Evolutionary conservation across 1,140 invertebrate genomes (phyloP).

Genomic region (Rhopalosiphum padi): DNA sequence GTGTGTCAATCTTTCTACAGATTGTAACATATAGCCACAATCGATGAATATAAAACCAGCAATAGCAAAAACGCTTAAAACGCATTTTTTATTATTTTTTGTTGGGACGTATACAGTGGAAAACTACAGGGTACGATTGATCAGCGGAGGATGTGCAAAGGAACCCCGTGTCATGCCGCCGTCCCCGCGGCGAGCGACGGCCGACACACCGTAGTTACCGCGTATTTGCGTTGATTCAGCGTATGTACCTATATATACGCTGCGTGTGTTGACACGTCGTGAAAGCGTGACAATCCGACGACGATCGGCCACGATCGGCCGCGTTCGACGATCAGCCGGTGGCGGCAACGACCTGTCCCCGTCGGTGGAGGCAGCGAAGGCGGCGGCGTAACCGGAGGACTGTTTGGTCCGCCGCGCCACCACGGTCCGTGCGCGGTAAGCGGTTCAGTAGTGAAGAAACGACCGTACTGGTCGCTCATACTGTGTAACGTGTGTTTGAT

Average conservation of each 20-base stretch:
- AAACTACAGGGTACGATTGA: not conserved
- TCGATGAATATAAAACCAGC: not conserved
- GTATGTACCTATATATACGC: not conserved
- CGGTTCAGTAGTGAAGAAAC: conserved; percentile 48
- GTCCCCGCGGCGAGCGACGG: not conserved
- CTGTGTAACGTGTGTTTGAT: not conserved
- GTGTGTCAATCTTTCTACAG: too few species aligned
- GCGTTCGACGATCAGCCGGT: not conserved
- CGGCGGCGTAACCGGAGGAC: conserved; percentile 48
- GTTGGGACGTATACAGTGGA: not conserved
- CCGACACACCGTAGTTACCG: not conserved
- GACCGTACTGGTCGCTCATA: not conserved
- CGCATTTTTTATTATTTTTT: not conserved
- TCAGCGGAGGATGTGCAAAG: not conserved
- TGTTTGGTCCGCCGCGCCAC: not conserved
- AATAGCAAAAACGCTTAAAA: not conserved
- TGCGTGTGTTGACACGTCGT: conserved; percentile 1
- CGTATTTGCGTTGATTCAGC: not conserved
- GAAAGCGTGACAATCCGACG: conserved; percentile 51
- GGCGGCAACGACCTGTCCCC: conserved; percentile 54
- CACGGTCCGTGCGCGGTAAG: not conserved
- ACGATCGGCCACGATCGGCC: not conserved
- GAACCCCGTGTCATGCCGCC: not conserved
- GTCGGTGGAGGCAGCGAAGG: not conserved
- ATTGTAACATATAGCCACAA: not conserved